Percentiles rank a stretch among this genome's conserved stretches.
These are phyloP conservation scores for Erpobdella octoculata DNA, from an alignment of 2,888 invertebrate species.

Conservation along the genomic window DNA sequence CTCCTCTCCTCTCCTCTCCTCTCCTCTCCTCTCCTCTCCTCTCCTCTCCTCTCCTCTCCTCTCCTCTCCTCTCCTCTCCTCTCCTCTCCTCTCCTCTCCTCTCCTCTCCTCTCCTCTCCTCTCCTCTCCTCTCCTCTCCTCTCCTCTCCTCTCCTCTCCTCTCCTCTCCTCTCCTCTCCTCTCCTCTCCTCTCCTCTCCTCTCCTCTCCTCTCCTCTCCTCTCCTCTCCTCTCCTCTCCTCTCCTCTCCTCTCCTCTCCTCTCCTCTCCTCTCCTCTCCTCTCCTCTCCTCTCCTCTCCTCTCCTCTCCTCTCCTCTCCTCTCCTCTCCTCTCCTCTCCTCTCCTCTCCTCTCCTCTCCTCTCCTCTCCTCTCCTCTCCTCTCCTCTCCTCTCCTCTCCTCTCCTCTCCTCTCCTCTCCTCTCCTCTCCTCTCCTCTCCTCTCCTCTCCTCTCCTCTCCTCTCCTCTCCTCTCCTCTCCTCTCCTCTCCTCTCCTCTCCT, in stretches of 20 bases:
- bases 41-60: constrained; percentile 59
- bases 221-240: constrained; percentile 18
- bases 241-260: constrained; percentile 28
- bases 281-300: constrained; percentile 28
- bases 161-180: constrained; percentile 29
- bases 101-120: neutral
- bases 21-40: neutral
- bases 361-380: constrained; percentile 27
- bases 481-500: constrained; percentile 22
- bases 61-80: neutral
- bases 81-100: neutral
- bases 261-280: constrained; percentile 29
- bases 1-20: neutral
- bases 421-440: constrained; percentile 15
- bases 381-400: constrained; percentile 18
- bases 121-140: neutral
- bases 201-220: constrained; percentile 25
- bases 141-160: constrained; percentile 17
- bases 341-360: constrained; percentile 18
- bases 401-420: constrained; percentile 3
- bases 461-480: constrained; percentile 23
- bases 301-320: constrained; percentile 30
- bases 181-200: constrained; percentile 27
- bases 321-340: constrained; percentile 27
- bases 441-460: constrained; percentile 23